Conservation (phyloP, 2,888 invertebrate species). For the Athripsodes cinereus region DNA sequence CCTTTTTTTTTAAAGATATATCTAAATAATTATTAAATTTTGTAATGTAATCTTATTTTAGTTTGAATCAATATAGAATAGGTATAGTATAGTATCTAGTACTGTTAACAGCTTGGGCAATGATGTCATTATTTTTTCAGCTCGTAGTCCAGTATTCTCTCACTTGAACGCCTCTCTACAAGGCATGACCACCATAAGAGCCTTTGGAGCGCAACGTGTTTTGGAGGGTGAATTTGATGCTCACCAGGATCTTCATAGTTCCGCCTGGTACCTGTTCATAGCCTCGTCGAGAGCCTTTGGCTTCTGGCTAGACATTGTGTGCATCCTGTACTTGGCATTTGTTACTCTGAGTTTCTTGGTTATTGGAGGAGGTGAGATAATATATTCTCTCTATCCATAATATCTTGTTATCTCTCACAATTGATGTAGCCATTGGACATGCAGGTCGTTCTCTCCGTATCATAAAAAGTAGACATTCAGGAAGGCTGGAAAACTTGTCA, state of each 20-base stretch:
- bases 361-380: conserved; percentile 40
- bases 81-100: too few relatives aligned
- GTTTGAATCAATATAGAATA: too few relatives aligned
- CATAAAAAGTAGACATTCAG: too few relatives aligned
- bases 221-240: conserved; percentile 75
- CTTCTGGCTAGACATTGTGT: conserved; percentile 85
- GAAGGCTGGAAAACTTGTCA: too few relatives aligned
- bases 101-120: too few relatives aligned
- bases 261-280: conserved; percentile 89
- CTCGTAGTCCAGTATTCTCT: conserved; percentile 92
- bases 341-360: conserved; percentile 84
- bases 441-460: too few relatives aligned
- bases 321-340: conserved; percentile 76
- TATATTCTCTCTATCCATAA: too few relatives aligned
- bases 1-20: too few relatives aligned
- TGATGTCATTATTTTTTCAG: conserved; percentile 44
- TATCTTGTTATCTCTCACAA: too few relatives aligned
- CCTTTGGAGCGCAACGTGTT: conserved; percentile 75
- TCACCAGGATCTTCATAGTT: conserved; percentile 80
- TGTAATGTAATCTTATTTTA: too few relatives aligned
- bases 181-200: conserved; percentile 87
- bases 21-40: too few relatives aligned
- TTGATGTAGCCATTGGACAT: too few relatives aligned
- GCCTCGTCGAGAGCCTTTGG: conserved; percentile 90
- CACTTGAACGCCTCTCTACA: conserved; percentile 85